phyloP scores from a whole-genome alignment of 2,888 invertebrate genomes.

The Crossocerus cetratus region DNA sequence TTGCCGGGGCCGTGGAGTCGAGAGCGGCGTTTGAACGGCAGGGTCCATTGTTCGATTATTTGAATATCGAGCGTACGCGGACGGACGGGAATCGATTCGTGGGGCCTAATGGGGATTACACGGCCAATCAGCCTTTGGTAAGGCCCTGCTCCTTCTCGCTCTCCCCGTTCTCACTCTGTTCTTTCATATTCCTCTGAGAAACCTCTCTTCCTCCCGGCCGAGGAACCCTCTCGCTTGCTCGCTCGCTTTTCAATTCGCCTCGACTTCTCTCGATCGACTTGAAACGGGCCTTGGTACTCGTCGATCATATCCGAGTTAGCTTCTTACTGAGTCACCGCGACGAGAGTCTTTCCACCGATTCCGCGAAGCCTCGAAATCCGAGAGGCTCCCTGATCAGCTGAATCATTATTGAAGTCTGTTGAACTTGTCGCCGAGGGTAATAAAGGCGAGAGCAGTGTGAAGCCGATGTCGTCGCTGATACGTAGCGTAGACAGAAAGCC shows the following conservation, averaged over 20 bases:
- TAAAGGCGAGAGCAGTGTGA: conserved; percentile 2
- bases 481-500: conserved; percentile 30
- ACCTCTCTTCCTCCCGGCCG: no score
- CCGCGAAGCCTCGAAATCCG: conserved; percentile 4
- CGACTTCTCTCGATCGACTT: conserved; percentile 11
- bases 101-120: conserved; percentile 76
- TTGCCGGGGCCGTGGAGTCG: conserved; percentile 55
- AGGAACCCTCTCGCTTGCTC: neutral
- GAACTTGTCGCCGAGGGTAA: no score
- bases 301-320: conserved; percentile 32
- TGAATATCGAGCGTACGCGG: conserved; percentile 73
- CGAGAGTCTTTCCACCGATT: neutral
- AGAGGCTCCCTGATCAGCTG: neutral
- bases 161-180: conserved; percentile 22
- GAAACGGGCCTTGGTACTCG: conserved; percentile 38
- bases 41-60: conserved; percentile 75
- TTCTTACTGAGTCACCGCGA: conserved; percentile 25
- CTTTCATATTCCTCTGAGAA: neutral
- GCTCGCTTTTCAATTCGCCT: conserved; percentile 18
- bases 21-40: conserved; percentile 63
- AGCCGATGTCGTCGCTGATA: conserved; percentile 33
- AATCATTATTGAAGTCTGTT: neutral
- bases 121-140: conserved; percentile 74
- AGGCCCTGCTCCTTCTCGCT: conserved; percentile 58
- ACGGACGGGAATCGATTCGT: conserved; percentile 74